Base-by-base conservation (phyloP, 2,888 invertebrate genomes). In the Allygus modestus region DNA sequence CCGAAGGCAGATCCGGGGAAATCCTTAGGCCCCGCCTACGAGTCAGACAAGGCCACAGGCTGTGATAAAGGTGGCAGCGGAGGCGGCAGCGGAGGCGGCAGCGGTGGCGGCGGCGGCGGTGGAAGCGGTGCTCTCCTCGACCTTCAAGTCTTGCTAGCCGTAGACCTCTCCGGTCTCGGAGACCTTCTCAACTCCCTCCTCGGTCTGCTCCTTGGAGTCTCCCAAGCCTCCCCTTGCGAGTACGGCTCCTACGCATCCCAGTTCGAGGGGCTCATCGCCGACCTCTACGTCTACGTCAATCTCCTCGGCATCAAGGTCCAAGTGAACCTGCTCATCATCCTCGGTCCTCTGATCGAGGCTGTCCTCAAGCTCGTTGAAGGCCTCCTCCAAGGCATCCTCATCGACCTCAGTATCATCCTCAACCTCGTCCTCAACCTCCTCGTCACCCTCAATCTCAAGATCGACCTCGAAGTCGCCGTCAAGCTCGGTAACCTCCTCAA, bases 371-470 rank as follows among this genome's bases (percentile, higher is more conserved):
- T 77, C 41, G 41, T 77, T 26, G 46, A 26, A 28, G 46, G 43
- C 12, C 28, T 77, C 23, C 28, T 77, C 12, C 11, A n/a, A 37
- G 71, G 71, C 7, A 1, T 71, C 1, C 75, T 77, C 46, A 17
- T 20, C 43, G 43, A 46, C 26, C 12, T 77, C 28, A 23, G n/a
- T 23, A 1, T 26, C 46, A 41, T 77, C 75, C 20, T 77, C 17
- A 77, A 77, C 75, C 75, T 77, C 28, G 46, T 77, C 11, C 75
- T 77, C 51, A 28, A 28, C 26, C 46, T 77, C 15, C 75, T 77
- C 9, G 46, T 23, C 51, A 46, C 46, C 12, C 75, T 77, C 46
- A 46, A 46, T 15, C 75, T 77, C 75, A 15, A 77, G 5, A 28
- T 77, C 46, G 75, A 77, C 46, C 46, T 77, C 9, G 75, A 12